These are phyloP conservation scores for Meteorus cinctellus DNA, from an alignment of 2,888 invertebrate species.

Conservation along the genomic window DNA sequence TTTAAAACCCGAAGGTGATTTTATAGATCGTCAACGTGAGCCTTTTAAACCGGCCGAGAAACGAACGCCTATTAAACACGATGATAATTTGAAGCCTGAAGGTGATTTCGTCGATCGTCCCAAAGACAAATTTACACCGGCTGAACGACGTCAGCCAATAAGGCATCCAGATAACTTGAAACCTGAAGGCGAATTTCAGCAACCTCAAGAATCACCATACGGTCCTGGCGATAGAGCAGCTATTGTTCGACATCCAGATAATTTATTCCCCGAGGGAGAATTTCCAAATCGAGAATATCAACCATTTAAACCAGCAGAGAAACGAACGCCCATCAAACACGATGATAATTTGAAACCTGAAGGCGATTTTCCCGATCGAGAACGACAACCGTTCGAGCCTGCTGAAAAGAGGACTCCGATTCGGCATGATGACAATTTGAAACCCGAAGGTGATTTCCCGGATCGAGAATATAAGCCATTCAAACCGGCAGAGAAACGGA, in stretches of 20 bases:
- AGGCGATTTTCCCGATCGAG: slow-evolving; percentile 74
- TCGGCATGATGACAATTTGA: slow-evolving; percentile 70
- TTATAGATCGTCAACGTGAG: slow-evolving; percentile 59
- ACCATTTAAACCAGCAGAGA: slow-evolving; percentile 72
- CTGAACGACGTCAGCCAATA: slow-evolving; percentile 74
- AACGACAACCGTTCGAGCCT: slow-evolving; percentile 66
- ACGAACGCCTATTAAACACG: slow-evolving; percentile 63
- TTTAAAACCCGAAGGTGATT: slow-evolving; percentile 74
- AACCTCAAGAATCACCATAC: slow-evolving; percentile 54
- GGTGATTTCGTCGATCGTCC: slow-evolving; percentile 76
- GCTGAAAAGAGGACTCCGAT: slow-evolving; percentile 66
- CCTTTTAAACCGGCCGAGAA: slow-evolving; percentile 73
- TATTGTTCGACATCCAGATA: slow-evolving; percentile 75
- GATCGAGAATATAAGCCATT: slow-evolving; percentile 30
- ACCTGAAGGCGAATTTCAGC: slow-evolving; percentile 69
- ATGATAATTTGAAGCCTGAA: slow-evolving; percentile 74
- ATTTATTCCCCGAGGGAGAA: slow-evolving; percentile 74
- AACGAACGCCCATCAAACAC: slow-evolving; percentile 65
- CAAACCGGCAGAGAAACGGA: slow-evolving; percentile 53
- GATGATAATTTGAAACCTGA: slow-evolving; percentile 74
- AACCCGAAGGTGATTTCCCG: not conserved
- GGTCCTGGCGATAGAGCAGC: slow-evolving; percentile 74
- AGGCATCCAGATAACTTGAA: slow-evolving; percentile 76
- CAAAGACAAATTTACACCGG: slow-evolving; percentile 75
- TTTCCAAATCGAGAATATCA: slow-evolving; percentile 63